These are phyloP conservation scores for Xylota segnis DNA, from an alignment of 2,888 invertebrate species.

Conservation along the genomic window DNA sequence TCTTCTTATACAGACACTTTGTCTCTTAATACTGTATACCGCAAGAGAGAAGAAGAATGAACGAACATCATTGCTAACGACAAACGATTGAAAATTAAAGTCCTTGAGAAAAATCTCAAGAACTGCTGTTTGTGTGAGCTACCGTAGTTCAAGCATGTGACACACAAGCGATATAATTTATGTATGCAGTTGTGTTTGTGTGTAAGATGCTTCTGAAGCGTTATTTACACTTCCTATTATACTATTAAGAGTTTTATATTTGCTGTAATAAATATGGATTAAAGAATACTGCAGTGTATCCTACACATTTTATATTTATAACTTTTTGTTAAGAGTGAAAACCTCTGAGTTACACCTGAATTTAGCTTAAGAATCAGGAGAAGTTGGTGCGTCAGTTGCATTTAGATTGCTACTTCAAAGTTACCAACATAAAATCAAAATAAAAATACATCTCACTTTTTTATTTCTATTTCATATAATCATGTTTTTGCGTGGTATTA, in stretches of 20 bases:
- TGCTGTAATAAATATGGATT: conserved; percentile 5
- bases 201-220: conserved; percentile 4
- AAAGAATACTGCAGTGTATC: not conserved
- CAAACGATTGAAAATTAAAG: conserved; percentile 78
- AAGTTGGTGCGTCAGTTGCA: conserved; percentile 2
- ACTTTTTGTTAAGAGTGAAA: not conserved
- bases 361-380: not conserved
- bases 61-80: conserved; percentile 72
- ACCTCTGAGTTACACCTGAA: not conserved
- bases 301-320: not conserved
- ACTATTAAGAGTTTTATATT: conserved; percentile 20
- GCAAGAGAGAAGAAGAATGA: conserved; percentile 37
- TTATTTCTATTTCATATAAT: not conserved
- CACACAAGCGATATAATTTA: conserved; percentile 67
- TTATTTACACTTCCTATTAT: conserved; percentile 32
- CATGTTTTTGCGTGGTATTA: not conserved
- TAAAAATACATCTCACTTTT: not conserved
- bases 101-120: conserved; percentile 75
- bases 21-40: conserved; percentile 35
- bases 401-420: not conserved
- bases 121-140: conserved; percentile 71
- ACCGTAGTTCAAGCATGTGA: conserved; percentile 56
- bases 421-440: not conserved
- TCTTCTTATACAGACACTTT: conserved; percentile 61
- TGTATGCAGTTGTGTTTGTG: conserved; percentile 18